Conservation (phyloP, 2,113 vertebrate species). For the Cyanistes caeruleus region DNA sequence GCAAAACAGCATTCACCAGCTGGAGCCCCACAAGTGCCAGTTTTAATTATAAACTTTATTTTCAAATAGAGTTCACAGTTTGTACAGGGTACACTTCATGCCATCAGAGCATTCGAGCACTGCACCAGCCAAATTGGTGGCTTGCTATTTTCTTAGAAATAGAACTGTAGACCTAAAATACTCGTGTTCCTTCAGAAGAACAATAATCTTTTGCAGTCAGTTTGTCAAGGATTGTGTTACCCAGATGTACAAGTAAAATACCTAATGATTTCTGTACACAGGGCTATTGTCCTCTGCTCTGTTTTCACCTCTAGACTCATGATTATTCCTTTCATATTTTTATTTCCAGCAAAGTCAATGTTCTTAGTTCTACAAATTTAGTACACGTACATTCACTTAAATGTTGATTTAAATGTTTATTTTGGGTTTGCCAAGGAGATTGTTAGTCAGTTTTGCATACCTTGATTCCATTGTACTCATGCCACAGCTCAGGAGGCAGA, state of each 20-base stretch:
- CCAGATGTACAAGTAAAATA: neutral
- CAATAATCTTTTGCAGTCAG: neutral
- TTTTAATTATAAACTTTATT: conserved; percentile 62
- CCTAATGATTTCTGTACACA: neutral
- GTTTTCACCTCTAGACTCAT: neutral
- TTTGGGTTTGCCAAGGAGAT: neutral
- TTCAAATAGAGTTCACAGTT: conserved; percentile 47
- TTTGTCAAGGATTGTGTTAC: neutral
- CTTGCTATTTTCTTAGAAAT: neutral
- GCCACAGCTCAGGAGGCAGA: neutral
- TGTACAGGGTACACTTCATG: neutral
- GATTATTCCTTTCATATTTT: neutral
- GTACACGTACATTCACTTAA: neutral
- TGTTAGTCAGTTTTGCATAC: neutral
- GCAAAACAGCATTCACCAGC: conserved; percentile 57
- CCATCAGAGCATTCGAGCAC: neutral
- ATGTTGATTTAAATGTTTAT: neutral
- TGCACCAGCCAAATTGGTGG: neutral
- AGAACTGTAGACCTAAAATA: neutral
- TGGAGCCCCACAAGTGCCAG: conserved; percentile 55
- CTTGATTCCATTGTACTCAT: neutral
- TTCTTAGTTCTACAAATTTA: neutral
- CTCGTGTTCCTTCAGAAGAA: neutral
- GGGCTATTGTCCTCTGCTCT: neutral
- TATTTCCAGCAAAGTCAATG: neutral